A percentile compares a stretch with the other conserved stretches of the same genome.
Conservation (phyloP, 2,888 invertebrate genomes). For the Trilocha varians region DNA sequence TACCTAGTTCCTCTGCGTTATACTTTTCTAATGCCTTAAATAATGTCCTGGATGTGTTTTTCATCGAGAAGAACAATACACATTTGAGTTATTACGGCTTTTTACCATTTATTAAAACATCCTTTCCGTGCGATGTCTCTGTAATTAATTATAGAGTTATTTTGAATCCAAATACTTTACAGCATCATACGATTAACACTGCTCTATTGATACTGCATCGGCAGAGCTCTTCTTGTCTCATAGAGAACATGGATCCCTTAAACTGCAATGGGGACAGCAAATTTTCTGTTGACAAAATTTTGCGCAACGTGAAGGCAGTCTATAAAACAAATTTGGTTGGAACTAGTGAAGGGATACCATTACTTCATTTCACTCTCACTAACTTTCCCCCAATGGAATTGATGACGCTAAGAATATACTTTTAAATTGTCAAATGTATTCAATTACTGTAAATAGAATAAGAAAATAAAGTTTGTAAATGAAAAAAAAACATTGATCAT, state of each 20-base stretch:
- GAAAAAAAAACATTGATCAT: not conserved
- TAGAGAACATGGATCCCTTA: constrained; percentile 20
- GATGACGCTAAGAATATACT: constrained; percentile 38
- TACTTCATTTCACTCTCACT: constrained; percentile 25
- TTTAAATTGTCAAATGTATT: constrained; percentile 21
- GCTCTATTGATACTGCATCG: constrained; percentile 47
- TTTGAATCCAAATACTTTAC: constrained; percentile 19
- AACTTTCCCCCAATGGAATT: constrained; percentile 54
- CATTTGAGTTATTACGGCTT: constrained; percentile 37
- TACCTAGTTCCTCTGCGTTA: constrained; percentile 46
- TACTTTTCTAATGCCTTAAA: constrained; percentile 37
- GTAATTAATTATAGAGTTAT: constrained; percentile 45
- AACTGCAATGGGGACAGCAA: constrained; percentile 35
- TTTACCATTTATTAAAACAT: constrained; percentile 43
- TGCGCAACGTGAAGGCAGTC: constrained; percentile 35
- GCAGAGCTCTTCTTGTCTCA: constrained; percentile 40
- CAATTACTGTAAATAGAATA: not conserved
- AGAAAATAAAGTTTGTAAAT: not conserved
- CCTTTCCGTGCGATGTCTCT: constrained; percentile 52
- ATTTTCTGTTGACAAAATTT: constrained; percentile 38
- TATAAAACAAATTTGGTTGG: constrained; percentile 53
- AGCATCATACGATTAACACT: constrained; percentile 23
- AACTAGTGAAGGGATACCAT: constrained; percentile 36
- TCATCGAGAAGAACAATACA: constrained; percentile 34
- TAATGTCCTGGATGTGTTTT: constrained; percentile 40